Evolutionary conservation across 2,113 vertebrate species (phyloP), one percentile per base, ranked within the genome.

Genomic region (Solenodon paradoxus): DNA sequence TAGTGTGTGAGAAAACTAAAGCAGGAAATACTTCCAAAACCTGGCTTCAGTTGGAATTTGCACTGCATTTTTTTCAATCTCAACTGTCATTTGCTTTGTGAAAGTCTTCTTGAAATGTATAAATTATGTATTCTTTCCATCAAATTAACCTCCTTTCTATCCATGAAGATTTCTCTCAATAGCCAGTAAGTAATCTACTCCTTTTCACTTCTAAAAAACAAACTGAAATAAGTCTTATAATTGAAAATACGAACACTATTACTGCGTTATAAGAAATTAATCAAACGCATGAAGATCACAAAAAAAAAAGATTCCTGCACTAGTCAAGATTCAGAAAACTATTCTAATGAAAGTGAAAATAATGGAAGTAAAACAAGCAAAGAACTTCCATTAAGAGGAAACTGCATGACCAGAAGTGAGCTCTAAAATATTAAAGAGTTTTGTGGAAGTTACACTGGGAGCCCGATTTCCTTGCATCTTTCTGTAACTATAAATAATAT

Each of bases 281-380:
- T 22, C 30, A 75, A 1, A 26, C 20, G 0, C 63, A 85, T 5
- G 87, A 92, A 4, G 94, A 88, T 55, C 90, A 92, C 40, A n/a
- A 81, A 38, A 40, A 69, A 66, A 22, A 96, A 97, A 51, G 91
- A 1, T 71, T 96, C 96, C 28, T 96, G 98, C 32, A 97, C 64
- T 35, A 98, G 93, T 40, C 87, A 90, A 11, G 98, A 98, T 88
- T 98, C 98, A 0, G 98, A 98, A n/a, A 98, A 98, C 95, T 98
- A 98, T 4, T 98, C 98, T 1, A 98, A 97, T 0, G 97, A 98
- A 1, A 97, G 97, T 0, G 97, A 97, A 63, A 96, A 49, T 11
- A 86, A 71, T 0, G 97, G 49, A 38, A 82, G 10, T 85, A 97
- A 97, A 63, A 35, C 0, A 0, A 88, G 92, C 5, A 42, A 71